Conservation (phyloP, 2,888 invertebrate species). For the Stenodera caucasica region DNA sequence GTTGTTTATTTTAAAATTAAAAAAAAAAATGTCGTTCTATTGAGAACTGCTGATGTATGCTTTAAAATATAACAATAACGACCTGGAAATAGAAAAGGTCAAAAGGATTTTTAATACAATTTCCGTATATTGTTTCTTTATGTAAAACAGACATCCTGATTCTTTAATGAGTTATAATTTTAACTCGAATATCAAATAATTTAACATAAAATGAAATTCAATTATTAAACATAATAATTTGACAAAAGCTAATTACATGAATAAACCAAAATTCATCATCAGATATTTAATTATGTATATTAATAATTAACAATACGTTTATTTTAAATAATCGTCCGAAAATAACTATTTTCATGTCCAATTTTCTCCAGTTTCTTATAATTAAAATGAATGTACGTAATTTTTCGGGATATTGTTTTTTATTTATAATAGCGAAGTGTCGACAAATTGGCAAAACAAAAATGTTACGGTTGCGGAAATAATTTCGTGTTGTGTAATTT, state of each 20-base stretch:
- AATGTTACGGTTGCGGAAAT: background rate
- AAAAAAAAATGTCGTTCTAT: background rate
- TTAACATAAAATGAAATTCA: background rate
- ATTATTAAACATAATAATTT: background rate
- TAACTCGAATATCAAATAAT: slow-evolving; percentile 2
- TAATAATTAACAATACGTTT: background rate
- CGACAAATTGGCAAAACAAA: background rate
- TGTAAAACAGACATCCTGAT: slow-evolving; percentile 26
- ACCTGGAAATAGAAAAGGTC: slow-evolving; percentile 29
- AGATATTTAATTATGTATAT: background rate
- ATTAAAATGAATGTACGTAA: too few relatives aligned
- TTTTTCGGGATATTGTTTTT: background rate
- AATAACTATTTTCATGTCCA: too few relatives aligned
- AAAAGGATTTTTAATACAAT: slow-evolving; percentile 10
- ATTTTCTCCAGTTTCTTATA: too few relatives aligned
- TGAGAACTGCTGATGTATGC: slow-evolving; percentile 3
- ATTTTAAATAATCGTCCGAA: too few relatives aligned
- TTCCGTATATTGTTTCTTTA: slow-evolving; percentile 27
- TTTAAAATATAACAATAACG: slow-evolving; percentile 11
- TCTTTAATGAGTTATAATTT: slow-evolving; percentile 23
- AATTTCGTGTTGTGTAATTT: background rate
- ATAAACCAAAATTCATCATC: background rate
- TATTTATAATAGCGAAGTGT: background rate
- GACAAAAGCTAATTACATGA: background rate
- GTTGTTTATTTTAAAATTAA: too few relatives aligned